Evolutionary conservation across 2,797 vertebrate species (phyloP), one percentile per base, ranked within the genome.

Genomic region (Tolypeutes matacus): DNA sequence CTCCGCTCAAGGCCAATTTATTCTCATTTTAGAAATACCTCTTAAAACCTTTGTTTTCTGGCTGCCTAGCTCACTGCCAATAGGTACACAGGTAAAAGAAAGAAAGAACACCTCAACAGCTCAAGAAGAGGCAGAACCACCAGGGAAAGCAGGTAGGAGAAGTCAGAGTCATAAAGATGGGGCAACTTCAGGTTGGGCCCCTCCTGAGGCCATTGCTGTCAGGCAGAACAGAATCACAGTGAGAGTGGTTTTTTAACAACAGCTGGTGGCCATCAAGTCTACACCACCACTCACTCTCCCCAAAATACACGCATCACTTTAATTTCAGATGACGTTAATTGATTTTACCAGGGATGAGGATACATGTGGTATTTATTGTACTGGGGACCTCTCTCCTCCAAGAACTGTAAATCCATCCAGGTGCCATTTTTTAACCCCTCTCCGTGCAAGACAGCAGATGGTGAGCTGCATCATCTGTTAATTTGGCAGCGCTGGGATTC

Each of bases 11-110:
- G 11, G 51, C 25, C 12, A 53, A 21, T 75, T 27, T 36, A 34
- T 80, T 89, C 51, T 94, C 46, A 72, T 46, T 94, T 91, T 89
- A 5, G 11, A 62, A 91, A 80, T 31, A 31, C 12, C n/a, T 67
- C 23, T 53, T 92, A 56, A 84, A 75, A 42, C 21, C 27, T 65
- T 51, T 72, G 17, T 46, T 49, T 80, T 80, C 73, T 82, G 15
- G 20, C 70, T 64, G 58, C 36, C 13, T 36, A 73, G n/a, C 25
- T 67, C 42, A 31, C 31, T 77, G 53, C 51, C 88, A 53, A 11
- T 25, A 31, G n/a, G 78, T 29, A 58, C 31, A 72, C 14, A 12
- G n/a, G 31, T n/a, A 64, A 70, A 39, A 49, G 34, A 34, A 77
- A 42, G 39, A 93, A 91, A 67, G 31, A 36, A 51, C 31, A 72